Percentiles rank a stretch among this genome's conserved stretches.
Conservation (phyloP, 1,140 invertebrate species). For the Lamellibrachia luymesi region DNA sequence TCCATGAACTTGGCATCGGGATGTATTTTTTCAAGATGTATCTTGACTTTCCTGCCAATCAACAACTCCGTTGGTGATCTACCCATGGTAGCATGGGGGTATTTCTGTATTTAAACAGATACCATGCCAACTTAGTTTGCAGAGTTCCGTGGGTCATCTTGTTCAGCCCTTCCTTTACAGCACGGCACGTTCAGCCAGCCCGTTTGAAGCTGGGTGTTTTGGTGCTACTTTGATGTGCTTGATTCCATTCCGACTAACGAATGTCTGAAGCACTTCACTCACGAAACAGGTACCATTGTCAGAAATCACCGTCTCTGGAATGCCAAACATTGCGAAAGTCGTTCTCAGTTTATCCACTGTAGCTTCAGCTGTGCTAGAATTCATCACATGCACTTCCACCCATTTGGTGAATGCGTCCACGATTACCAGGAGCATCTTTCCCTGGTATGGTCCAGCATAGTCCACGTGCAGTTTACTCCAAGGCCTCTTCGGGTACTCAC, state of each 20-base stretch:
- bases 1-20: not conserved
- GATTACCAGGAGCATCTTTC: conserved; percentile 41
- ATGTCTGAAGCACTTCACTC: conserved; percentile 35
- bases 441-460: conserved; percentile 56
- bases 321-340: conserved; percentile 8
- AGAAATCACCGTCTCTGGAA: conserved; percentile 24
- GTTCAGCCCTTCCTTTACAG: conserved; percentile 29
- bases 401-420: conserved; percentile 20
- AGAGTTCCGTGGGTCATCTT: conserved; percentile 7
- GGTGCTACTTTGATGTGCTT: conserved; percentile 32
- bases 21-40: not conserved
- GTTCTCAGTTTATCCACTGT: conserved; percentile 16
- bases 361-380: not conserved
- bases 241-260: conserved; percentile 32
- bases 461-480: conserved; percentile 60
- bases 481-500: conserved; percentile 48
- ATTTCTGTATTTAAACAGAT: conserved; percentile 14
- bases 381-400: conserved; percentile 11
- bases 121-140: not conserved
- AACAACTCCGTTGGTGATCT: conserved; percentile 15
- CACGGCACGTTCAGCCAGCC: conserved; percentile 39
- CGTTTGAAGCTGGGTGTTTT: conserved; percentile 41
- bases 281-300: conserved; percentile 42
- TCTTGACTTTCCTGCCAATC: not conserved
- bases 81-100: conserved; percentile 21